These are phyloP conservation scores for Cantharis rustica DNA, from an alignment of 2,888 invertebrate genomes.

Conservation along the genomic window DNA sequence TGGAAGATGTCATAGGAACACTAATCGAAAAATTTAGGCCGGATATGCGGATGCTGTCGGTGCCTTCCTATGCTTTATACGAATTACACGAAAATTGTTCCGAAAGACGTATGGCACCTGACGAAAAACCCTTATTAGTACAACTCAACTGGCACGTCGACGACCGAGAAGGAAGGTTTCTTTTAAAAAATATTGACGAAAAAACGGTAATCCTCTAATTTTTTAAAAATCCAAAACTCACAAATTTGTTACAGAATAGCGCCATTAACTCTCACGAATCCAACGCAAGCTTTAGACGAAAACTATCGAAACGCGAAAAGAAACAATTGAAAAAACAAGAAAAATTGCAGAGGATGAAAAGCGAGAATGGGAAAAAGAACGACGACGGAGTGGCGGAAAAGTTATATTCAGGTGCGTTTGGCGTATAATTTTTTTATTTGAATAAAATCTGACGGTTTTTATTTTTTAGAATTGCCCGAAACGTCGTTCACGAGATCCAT, in stretches of 20 bases:
- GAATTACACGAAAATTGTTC: constrained; percentile 71
- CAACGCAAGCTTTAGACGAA: constrained; percentile 85
- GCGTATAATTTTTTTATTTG: background rate
- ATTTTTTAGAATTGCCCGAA: constrained; percentile 84
- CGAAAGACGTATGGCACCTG: constrained; percentile 85
- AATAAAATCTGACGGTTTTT: constrained; percentile 10
- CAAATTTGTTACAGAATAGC: constrained; percentile 60
- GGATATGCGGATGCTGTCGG: constrained; percentile 94
- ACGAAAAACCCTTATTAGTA: constrained; percentile 94
- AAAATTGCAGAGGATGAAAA: constrained; percentile 80
- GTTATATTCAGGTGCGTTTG: constrained; percentile 75
- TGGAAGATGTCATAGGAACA: constrained; percentile 94
- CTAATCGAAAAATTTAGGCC: constrained; percentile 99
- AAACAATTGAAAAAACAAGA: constrained; percentile 97
- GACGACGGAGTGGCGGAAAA: constrained; percentile 86
- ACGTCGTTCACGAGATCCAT: constrained; percentile 98
- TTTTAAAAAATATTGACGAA: constrained; percentile 87
- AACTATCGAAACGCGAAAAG: constrained; percentile 96
- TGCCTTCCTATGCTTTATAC: constrained; percentile 75
- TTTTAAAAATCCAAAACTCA: background rate
- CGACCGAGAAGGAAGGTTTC: constrained; percentile 95
- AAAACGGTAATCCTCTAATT: constrained; percentile 66
- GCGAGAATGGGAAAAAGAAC: constrained; percentile 67
- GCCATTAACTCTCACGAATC: constrained; percentile 73
- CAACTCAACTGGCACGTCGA: constrained; percentile 99